Base-by-base conservation (phyloP, 2,888 invertebrate species). In the Monoplex corrugatus region DNA sequence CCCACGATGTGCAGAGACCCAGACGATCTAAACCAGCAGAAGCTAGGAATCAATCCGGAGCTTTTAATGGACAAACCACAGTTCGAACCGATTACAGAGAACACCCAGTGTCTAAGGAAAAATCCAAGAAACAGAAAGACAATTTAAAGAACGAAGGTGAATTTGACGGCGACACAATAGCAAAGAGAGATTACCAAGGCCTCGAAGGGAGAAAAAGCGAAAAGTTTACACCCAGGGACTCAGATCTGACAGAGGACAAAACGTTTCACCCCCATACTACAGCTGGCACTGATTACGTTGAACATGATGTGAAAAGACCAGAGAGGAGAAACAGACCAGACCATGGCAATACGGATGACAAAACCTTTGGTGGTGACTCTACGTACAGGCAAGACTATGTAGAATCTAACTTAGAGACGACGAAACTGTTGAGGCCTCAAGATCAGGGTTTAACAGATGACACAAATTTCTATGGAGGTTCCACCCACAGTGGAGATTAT, bases 111-210 rank as follows among this genome's bases (percentile, higher is more conserved):
- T 5, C 83, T 32, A 83, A 83, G 43, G 8, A 23, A 23, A 5
- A 13, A 6, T 43, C 19, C 10, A 2, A 43, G 28, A 40, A 80
- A 80, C 78, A 72, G 6, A 32, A 23, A 35, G 35, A 5, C 10
- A 80, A 40, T 32, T 28, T 82, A n/a, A 44, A 82, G 32, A 32
- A 50, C 8, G 90, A 89, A 23, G 93, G 92, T 84, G 92, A 93
- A 32, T 95, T 95, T 89, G 91, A 92, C 38, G 94, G 93, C 32
- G 89, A 92, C 32, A 92, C 94, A n/a, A 95, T 93, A 80, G 93
- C 92, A 89, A 91, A 89, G n/a, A 80, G 89, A 35, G 95, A 95
- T 89, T 95, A 92, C 90, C 87, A 88, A 35, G 80, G 86, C 35
- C 91, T 94, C 83, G 89, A 89, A 19, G 89, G 87, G 75, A 87